Conservation (phyloP, 1,140 invertebrate genomes). For the Popillia japonica region DNA sequence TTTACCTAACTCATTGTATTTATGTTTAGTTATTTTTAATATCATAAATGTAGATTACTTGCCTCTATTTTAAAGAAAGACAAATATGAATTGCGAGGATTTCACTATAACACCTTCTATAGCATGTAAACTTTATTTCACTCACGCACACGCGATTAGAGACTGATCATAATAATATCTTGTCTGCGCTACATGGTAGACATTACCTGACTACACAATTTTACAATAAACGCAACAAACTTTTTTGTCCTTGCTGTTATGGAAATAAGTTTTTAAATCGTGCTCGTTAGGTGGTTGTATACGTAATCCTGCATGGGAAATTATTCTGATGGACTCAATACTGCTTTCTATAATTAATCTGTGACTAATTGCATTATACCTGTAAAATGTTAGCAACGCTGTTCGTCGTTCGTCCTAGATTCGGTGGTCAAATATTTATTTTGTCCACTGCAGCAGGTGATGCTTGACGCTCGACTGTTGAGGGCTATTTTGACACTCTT, state of each 20-base stretch:
- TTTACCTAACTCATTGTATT: no score
- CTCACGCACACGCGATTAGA: neutral
- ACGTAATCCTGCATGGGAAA: conserved; percentile 28
- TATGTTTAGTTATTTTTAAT: no score
- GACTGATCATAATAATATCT: no score
- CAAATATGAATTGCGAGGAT: neutral
- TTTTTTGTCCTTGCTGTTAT: conserved; percentile 39
- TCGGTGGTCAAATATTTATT: conserved; percentile 25
- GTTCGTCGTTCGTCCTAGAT: neutral
- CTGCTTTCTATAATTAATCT: conserved; percentile 36
- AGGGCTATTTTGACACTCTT: neutral
- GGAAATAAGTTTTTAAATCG: conserved; percentile 38
- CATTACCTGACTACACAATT: conserved; percentile 38
- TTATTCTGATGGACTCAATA: conserved; percentile 34
- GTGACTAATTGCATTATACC: conserved; percentile 40
- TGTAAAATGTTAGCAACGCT: conserved; percentile 12
- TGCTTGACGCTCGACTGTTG: neutral
- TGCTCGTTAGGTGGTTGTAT: conserved; percentile 11
- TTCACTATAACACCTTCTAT: neutral
- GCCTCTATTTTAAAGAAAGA: neutral
- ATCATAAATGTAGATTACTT: neutral
- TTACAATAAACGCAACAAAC: conserved; percentile 41
- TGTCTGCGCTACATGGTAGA: conserved; percentile 13
- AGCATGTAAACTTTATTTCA: no score
- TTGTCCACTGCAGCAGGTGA: conserved; percentile 31